These are phyloP conservation scores for Propithecus perrieri DNA, from an alignment of 2,797 vertebrate species.

Conservation along the genomic window DNA sequence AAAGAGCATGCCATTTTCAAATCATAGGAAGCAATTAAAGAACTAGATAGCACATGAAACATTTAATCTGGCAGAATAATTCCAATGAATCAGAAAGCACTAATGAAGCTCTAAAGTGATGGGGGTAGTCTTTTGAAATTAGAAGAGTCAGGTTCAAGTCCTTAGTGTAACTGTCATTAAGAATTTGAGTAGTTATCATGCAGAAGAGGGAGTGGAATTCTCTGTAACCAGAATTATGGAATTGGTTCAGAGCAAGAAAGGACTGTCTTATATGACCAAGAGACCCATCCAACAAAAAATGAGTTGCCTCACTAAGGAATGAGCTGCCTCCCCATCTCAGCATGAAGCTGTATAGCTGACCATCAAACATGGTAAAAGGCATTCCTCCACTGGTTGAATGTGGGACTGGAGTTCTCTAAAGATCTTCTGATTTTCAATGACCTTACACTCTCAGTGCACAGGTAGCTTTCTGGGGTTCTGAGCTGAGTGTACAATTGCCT, in stretches of 20 bases:
- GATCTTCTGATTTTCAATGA: not conserved
- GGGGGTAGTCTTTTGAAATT: not conserved
- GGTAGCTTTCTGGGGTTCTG: not conserved
- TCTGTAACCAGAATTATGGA: not conserved
- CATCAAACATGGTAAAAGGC: not conserved
- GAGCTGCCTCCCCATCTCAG: not conserved
- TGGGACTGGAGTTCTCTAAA: not conserved
- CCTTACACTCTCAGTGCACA: not conserved
- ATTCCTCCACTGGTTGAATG: not conserved
- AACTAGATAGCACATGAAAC: not conserved
- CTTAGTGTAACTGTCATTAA: not conserved
- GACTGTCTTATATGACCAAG: not conserved
- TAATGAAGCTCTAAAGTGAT: not conserved
- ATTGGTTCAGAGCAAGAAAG: not conserved
- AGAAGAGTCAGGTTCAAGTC: not conserved
- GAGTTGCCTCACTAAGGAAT: not conserved
- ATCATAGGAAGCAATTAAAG: not conserved
- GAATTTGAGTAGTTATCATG: not conserved
- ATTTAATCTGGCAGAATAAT: not conserved
- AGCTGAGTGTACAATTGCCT: not conserved
- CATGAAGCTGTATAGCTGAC: not conserved
- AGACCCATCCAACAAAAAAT: not conserved
- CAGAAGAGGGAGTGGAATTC: not conserved
- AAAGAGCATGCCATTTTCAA: not conserved
- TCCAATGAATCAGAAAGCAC: not conserved